Base-by-base conservation (phyloP, 2,113 vertebrate genomes). In the Mustela lutreola region DNA sequence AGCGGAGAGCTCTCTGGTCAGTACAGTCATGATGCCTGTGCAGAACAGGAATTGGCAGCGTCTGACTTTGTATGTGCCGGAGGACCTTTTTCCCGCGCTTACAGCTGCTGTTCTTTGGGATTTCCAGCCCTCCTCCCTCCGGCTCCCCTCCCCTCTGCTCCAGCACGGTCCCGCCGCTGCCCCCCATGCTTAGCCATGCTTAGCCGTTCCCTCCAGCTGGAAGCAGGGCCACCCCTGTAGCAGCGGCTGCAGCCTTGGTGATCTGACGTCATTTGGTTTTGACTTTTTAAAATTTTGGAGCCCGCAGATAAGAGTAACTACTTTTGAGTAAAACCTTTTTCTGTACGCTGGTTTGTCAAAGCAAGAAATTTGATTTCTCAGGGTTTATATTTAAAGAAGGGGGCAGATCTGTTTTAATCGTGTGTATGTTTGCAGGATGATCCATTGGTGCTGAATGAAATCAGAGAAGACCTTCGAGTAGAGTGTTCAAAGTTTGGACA, bases 401-500 rank as follows among this genome's bases (percentile, higher is more conserved):
- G 36, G 45, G 21, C 18, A 96, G 42, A 63, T 53, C 36, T 5
- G 21, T 93, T 84, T 95, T 91, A 84, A 91, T 31, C 42, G 19
- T 79, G 15, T 76, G 7, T 79, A 36, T 63, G 93, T 90, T 98
- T 96, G n/a, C 95, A 99, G 99, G 99, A 99, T 96, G 99, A 99
- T 96, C 99, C 99, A 0, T 98, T 99, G 98, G 99, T 99, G 88
- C 97, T 99, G 95, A 99, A 99, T 97, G 99, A 99, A 97, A 99
- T 99, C 96, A 99, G 99, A 88, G 99, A 99, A 76, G 99, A 99
- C 98, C 99, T 99, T 90, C 98, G 99, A 82, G 98, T 99, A 6
- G 99, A 99, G 95, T 99, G 99, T 98, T 99, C 99, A 78, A 99
- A 99, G 98, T 99, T 99, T 90, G 99, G 99, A 33, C 99, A 99